Base-by-base conservation (phyloP, 1,140 invertebrate species). In the Galleria mellonella region DNA sequence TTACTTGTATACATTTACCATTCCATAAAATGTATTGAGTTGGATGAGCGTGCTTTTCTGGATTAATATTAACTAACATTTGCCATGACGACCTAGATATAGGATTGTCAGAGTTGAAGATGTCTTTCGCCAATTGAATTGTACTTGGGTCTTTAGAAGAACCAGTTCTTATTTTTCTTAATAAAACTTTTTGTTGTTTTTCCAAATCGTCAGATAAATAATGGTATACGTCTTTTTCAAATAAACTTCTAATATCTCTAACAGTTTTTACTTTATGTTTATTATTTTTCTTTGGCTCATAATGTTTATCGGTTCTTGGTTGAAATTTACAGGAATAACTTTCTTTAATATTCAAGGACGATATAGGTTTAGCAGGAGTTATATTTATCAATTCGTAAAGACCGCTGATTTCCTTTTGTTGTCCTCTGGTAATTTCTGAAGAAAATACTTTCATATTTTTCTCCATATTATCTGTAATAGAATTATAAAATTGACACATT, bases 51-150 rank as follows among this genome's bases (percentile, higher is more conserved):
- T 72, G 30, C 4, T 53, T 47, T 31, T 76, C 58, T 11, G 75
- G 75, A 52, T 85, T 85, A 15, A 85, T 50, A 58, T 83, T 83
- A 35, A 55, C 63, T 41, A 83, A 40, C 77, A 85, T 85, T 59
- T 81, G 72, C 82, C 82, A 85, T 5, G 70, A 42, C 2, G 59
- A 49, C 56, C 67, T 75, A 17, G 62, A 67, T 28, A 79, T 55
- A 35, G 82, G 77, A 12, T 42, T 51, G 35, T 65, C 61, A 23
- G 33, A 43, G 32, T 65, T 64, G 32, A 82, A 44, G 7, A 83
- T 62, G 41, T 61, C 75, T 64, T 46, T 66, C 17, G 72, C 76
- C 10, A 74, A 33, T 31, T 54, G 47, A 54, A 56, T 74, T 35
- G 72, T 82, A 23, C 66, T 59, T 32, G 72, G 65, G 12, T 75